Conservation (phyloP, 2,113 vertebrate species). For the Brachionichthys hirsutus region DNA sequence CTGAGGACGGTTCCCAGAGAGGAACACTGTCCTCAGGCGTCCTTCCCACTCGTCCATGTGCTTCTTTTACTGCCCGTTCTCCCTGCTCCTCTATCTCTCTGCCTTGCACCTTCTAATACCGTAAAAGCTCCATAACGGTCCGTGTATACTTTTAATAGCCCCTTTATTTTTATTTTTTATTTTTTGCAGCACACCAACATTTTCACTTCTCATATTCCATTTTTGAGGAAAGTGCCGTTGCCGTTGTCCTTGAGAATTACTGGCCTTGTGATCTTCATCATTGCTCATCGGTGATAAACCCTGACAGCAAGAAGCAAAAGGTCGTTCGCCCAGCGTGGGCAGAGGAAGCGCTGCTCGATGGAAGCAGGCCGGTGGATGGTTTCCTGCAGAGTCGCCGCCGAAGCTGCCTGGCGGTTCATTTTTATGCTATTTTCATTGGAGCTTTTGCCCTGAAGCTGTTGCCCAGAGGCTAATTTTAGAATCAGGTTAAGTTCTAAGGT, state of each 20-base stretch:
- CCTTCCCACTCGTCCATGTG: slow-evolving; percentile 40
- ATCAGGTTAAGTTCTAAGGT: no score
- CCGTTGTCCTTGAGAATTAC: slow-evolving; percentile 12
- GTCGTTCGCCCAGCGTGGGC: background rate
- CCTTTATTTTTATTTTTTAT: no score
- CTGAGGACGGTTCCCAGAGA: slow-evolving; percentile 23
- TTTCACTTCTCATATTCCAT: slow-evolving; percentile 24
- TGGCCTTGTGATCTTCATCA: background rate
- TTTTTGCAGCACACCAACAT: slow-evolving; percentile 23
- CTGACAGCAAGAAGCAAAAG: background rate
- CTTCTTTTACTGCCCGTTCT: slow-evolving; percentile 6
- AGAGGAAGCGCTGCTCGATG: no score
- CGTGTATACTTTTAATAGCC: slow-evolving; percentile 41
- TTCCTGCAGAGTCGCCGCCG: no score
- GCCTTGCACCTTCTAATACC: slow-evolving; percentile 32
- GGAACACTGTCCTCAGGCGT: slow-evolving; percentile 34
- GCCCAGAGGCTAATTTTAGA: no score
- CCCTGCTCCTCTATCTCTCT: slow-evolving; percentile 20
- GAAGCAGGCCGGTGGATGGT: no score
- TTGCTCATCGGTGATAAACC: no score
- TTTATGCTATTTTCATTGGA: no score
- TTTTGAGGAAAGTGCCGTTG: slow-evolving; percentile 11
- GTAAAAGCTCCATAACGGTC: slow-evolving; percentile 40
- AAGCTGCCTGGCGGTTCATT: no score
- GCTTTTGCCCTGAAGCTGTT: no score